phyloP scores from a whole-genome alignment of 2,888 invertebrate species.

The Hydropsyche betteni region DNA sequence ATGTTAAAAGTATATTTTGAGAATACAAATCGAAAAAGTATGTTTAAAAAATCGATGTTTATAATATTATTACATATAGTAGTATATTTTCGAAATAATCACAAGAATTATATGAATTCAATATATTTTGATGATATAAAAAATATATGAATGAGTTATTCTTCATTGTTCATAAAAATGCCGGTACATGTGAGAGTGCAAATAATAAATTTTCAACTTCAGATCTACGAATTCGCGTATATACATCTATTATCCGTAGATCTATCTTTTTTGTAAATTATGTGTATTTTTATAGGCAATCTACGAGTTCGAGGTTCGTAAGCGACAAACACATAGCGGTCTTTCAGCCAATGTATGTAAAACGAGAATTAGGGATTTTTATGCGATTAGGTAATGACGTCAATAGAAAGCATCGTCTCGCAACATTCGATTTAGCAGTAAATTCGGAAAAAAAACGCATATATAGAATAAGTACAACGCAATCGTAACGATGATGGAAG shows the following conservation, averaged over 20 bases:
- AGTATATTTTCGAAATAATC: conserved; percentile 48
- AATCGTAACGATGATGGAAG: conserved; percentile 37
- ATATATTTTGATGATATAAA: conserved; percentile 36
- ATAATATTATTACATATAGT: conserved; percentile 48
- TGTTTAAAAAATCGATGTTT: conserved; percentile 50
- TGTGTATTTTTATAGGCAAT: conserved; percentile 39
- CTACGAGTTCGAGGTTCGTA: conserved; percentile 35
- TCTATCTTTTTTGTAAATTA: conserved; percentile 26
- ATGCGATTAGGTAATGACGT: conserved; percentile 46
- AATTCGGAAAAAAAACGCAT: conserved; percentile 35
- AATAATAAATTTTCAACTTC: not conserved
- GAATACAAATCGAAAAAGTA: conserved; percentile 49
- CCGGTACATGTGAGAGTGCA: conserved; percentile 20
- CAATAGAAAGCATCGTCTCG: conserved; percentile 45
- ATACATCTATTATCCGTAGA: conserved; percentile 26
- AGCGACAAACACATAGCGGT: conserved; percentile 35
- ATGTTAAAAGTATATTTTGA: conserved; percentile 49
- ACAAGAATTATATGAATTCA: conserved; percentile 41
- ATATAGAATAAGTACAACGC: conserved; percentile 42
- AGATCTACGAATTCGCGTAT: conserved; percentile 17
- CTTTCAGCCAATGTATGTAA: conserved; percentile 25
- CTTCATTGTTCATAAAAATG: conserved; percentile 20
- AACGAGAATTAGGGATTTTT: conserved; percentile 38
- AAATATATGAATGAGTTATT: conserved; percentile 32
- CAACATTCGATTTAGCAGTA: conserved; percentile 41